Evolutionary conservation across 2,888 invertebrate species (phyloP), one percentile per base, ranked within the genome.

Genomic region (Agrenia bidenticulata): DNA sequence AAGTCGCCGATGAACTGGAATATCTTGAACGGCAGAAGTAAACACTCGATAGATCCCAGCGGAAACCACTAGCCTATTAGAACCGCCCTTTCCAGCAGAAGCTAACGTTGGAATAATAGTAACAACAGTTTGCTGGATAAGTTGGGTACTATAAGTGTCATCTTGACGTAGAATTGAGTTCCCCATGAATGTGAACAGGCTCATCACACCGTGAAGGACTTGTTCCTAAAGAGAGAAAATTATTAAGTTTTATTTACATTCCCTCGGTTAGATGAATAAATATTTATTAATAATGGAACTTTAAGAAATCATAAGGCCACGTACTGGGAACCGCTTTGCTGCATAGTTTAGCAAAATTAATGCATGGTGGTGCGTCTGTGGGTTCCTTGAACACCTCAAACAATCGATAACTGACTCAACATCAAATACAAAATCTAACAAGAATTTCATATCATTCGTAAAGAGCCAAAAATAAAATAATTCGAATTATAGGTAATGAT

Each of bases 111-210:
- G 96, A 69, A 97, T 86, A 32, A 97, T 85, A 0, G 91, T 92
- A 77, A 94, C 90, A 19, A 97, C 88, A 2, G 95, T 92, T 78
- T 89, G 89, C 0, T 88, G 86, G 61, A 97, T 94, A 24, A 97
- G 89, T 80, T 94, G 93, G 79, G 95, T 93, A 78, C 94, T 95
- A 80, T 96, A 96, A 0, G 90, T 89, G 77, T 97, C 95, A 78
- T 98, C 97, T 76, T 94, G 93, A 11, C 95, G 85, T 1, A 97
- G 83, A 11, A 98, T 88, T 0, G 92, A 92, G 0, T 90, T 90
- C 0, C 98, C 98, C 88, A 99, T 94, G 78, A 98, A 99, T 0
- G 97, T 96, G 79, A 99, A 99, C 76, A 99, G 92, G 23, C 94
- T 89, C 88, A 98, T 95, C 2, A 96, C 90, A 77, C 96, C 93